Evolutionary conservation across 1,140 invertebrate species (phyloP), one percentile per base, ranked within the genome.

Genomic region (Riptortus pedestris): DNA sequence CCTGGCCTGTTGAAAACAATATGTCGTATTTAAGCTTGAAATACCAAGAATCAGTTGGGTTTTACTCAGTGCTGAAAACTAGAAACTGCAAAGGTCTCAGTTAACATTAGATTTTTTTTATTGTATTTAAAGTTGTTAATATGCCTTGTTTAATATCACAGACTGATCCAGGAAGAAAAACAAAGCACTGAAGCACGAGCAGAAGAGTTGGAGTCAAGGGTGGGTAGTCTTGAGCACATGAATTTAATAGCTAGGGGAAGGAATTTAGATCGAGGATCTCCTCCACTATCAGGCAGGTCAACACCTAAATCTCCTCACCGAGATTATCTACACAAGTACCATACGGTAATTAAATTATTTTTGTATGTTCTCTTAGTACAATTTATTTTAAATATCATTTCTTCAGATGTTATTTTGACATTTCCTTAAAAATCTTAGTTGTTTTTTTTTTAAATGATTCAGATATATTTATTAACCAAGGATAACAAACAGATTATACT

Each of bases 91-190:
- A n/a, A n/a, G n/a, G n/a, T n/a, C n/a, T n/a, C n/a, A n/a, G n/a
- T n/a, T n/a, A n/a, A n/a, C n/a, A n/a, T n/a, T n/a, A n/a, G n/a
- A n/a, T n/a, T n/a, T n/a, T n/a, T n/a, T n/a, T n/a, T n/a, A n/a
- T n/a, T n/a, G n/a, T n/a, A n/a, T n/a, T n/a, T n/a, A n/a, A n/a
- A n/a, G n/a, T n/a, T n/a, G n/a, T n/a, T n/a, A n/a, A n/a, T n/a
- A n/a, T n/a, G n/a, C n/a, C n/a, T n/a, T n/a, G n/a, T n/a, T n/a
- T n/a, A n/a, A n/a, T n/a, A n/a, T n/a, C n/a, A n/a, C 64, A 78
- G 83, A 67, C 78, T 96, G 69, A 96, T 97, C 52, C 92, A 99
- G 81, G 96, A 99, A 79, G 96, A 99, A 78, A 99, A 99, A 74
- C 93, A 99, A 76, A 94, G 85, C 71, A 96, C 93, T 2, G 96